A percentile compares a stretch with the other conserved stretches of the same genome.
Evolutionary conservation across 2,888 invertebrate genomes (phyloP).

Genomic region (Chesias legatella): DNA sequence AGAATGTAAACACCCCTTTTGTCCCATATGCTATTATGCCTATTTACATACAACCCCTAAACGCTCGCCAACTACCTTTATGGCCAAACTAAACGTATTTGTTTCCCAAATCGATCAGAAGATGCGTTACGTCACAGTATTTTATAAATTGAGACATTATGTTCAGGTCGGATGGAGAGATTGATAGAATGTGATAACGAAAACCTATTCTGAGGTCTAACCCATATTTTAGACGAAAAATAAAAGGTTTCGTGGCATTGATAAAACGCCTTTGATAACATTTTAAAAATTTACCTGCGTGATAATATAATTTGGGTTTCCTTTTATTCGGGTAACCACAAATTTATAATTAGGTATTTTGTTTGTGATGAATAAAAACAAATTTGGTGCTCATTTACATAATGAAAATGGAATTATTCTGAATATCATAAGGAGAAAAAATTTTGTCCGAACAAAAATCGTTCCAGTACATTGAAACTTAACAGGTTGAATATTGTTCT

Average conservation of each 20-base stretch:
- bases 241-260: slow-evolving; percentile 14
- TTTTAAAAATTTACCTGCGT: not conserved
- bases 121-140: slow-evolving; percentile 18
- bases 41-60: slow-evolving; percentile 28
- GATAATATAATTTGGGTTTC: too few relatives aligned
- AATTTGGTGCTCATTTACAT: too few relatives aligned
- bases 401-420: too few relatives aligned
- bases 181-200: slow-evolving; percentile 32
- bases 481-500: slow-evolving; percentile 1
- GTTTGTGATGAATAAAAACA: too few relatives aligned
- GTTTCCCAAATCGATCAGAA: slow-evolving; percentile 26
- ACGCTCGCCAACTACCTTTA: slow-evolving; percentile 25
- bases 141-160: slow-evolving; percentile 30
- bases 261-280: slow-evolving; percentile 13
- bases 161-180: slow-evolving; percentile 24
- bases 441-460: too few relatives aligned
- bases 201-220: slow-evolving; percentile 23
- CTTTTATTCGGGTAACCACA: too few relatives aligned
- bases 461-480: not conserved
- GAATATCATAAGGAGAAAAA: too few relatives aligned
- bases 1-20: slow-evolving; percentile 28
- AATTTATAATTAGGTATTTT: too few relatives aligned
- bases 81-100: slow-evolving; percentile 23
- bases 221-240: slow-evolving; percentile 17
- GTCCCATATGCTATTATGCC: slow-evolving; percentile 25